A percentile compares a stretch with the other conserved stretches of the same genome.
Evolutionary conservation across 2,113 vertebrate species (phyloP).

Genomic region (Ivindomyrus marchei): DNA sequence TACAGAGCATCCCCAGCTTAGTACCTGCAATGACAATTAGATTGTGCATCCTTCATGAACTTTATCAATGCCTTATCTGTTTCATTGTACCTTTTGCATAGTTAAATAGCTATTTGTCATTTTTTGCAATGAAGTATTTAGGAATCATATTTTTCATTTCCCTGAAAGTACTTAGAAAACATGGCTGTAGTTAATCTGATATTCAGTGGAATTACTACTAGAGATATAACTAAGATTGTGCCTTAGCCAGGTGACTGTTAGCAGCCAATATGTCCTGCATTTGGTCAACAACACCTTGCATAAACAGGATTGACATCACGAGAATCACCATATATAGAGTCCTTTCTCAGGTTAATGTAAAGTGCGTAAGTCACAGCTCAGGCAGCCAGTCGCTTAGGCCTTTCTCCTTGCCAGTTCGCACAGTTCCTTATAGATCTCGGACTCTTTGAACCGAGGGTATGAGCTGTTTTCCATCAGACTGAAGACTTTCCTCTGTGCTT

Average conservation of each 20-base stretch:
- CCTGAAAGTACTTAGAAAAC: background rate
- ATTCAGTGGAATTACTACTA: background rate
- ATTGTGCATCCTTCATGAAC: background rate
- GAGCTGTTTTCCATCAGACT: slow-evolving; percentile 65
- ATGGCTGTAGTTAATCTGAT: background rate
- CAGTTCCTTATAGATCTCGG: slow-evolving; percentile 63
- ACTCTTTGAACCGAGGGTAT: slow-evolving; percentile 63
- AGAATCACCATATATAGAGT: background rate
- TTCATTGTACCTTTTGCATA: background rate
- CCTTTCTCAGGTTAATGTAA: background rate
- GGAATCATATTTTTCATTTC: background rate
- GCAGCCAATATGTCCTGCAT: background rate
- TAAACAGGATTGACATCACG: background rate
- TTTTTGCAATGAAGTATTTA: background rate
- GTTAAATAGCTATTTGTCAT: background rate
- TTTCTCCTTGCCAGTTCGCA: slow-evolving; percentile 2
- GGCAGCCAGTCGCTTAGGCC: background rate
- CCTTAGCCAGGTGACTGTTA: background rate
- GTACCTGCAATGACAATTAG: background rate
- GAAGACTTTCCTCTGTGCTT: slow-evolving; percentile 64
- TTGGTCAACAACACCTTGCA: background rate
- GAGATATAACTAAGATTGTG: background rate
- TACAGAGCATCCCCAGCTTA: background rate
- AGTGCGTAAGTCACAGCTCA: background rate
- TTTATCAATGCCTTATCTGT: background rate